Percentiles rank a stretch among this genome's conserved stretches.
phyloP scores from a whole-genome alignment of 2,113 vertebrate genomes.

The Xenopus borealis region DNA sequence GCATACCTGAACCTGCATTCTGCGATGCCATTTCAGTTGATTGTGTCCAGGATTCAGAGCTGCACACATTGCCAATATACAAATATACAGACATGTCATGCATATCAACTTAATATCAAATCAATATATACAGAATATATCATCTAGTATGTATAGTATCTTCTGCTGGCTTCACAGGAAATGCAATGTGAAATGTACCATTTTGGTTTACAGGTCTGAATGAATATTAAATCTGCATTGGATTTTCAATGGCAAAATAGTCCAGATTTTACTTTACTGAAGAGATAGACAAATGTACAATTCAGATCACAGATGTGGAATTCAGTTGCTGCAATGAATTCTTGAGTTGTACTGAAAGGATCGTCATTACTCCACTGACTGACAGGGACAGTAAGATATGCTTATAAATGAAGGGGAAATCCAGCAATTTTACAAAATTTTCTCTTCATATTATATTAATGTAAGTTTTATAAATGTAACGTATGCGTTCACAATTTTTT shows the following conservation, averaged over 20 bases:
- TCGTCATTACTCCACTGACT: conserved; percentile 66
- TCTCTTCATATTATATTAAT: too few relatives aligned
- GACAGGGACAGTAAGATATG: conserved; percentile 55
- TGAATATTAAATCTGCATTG: conserved; percentile 60
- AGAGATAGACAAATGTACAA: conserved; percentile 62
- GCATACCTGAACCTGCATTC: too few relatives aligned
- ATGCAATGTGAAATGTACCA: neutral
- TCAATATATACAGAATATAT: too few relatives aligned
- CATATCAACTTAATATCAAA: too few relatives aligned
- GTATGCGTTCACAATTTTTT: too few relatives aligned
- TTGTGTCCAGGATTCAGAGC: too few relatives aligned
- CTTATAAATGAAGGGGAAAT: neutral
- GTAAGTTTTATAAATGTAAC: too few relatives aligned
- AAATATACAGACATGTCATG: too few relatives aligned
- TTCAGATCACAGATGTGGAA: conserved; percentile 65
- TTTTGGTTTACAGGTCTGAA: conserved; percentile 52
- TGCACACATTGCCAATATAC: too few relatives aligned
- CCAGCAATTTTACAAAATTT: neutral
- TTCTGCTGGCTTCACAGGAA: too few relatives aligned
- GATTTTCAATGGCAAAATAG: conserved; percentile 69
- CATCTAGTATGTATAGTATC: too few relatives aligned
- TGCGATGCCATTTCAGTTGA: too few relatives aligned
- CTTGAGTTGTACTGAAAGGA: conserved; percentile 65
- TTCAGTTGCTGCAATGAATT: conserved; percentile 68
- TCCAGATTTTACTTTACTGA: conserved; percentile 66